A percentile compares a stretch with the other conserved stretches of the same genome.
Evolutionary conservation across 2,888 invertebrate species (phyloP).

Genomic region (Coenonympha glycerion): DNA sequence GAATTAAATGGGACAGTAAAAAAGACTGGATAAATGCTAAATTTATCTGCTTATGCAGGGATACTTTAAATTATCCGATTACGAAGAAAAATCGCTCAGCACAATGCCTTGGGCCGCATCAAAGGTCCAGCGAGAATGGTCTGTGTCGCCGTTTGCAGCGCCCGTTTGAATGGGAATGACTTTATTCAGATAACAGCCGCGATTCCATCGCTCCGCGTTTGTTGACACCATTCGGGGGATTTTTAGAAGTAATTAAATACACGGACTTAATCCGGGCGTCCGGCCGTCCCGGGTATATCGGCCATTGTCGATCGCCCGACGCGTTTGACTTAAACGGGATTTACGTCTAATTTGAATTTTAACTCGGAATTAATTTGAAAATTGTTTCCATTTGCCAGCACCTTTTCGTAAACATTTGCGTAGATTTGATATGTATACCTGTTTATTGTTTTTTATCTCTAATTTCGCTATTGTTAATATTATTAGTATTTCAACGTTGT

Average conservation of each 20-base stretch:
- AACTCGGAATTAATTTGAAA: slow-evolving; percentile 5
- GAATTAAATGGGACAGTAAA: no score
- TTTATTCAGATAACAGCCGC: slow-evolving; percentile 63
- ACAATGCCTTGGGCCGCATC: slow-evolving; percentile 29
- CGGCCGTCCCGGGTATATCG: background rate
- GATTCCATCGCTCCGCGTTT: slow-evolving; percentile 58
- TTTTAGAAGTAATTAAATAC: slow-evolving; percentile 27
- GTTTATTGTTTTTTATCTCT: background rate
- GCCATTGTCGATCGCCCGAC: slow-evolving; percentile 1
- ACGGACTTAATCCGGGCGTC: slow-evolving; percentile 8
- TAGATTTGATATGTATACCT: no score
- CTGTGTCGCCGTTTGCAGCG: slow-evolving; percentile 56
- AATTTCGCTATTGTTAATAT: no score
- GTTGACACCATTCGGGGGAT: slow-evolving; percentile 22
- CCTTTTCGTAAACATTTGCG: no score
- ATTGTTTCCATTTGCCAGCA: no score
- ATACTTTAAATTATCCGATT: no score
- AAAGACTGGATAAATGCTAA: no score
- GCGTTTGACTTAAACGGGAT: slow-evolving; percentile 11
- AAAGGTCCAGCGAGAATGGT: slow-evolving; percentile 55
- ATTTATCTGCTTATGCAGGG: no score
- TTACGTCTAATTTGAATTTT: slow-evolving; percentile 11
- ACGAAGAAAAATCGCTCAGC: no score
- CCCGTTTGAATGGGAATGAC: slow-evolving; percentile 66
- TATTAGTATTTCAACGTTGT: no score